These are phyloP conservation scores for Calameuta pallipes DNA, from an alignment of 2,888 invertebrate genomes.

Conservation along the genomic window DNA sequence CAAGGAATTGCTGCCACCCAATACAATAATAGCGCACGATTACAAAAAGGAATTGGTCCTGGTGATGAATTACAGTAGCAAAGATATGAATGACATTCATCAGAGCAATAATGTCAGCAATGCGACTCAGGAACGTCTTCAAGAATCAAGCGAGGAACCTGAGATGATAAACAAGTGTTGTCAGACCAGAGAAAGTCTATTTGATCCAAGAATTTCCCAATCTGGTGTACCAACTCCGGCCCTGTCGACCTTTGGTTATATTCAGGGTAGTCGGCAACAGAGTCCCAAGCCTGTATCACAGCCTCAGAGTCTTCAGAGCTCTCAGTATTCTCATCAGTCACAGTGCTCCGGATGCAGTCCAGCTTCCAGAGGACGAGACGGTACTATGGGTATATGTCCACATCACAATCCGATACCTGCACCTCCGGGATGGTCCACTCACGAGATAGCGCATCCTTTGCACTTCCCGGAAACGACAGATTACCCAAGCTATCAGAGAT, in stretches of 20 bases:
- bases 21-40: slow-evolving; percentile 45
- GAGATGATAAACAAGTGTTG: slow-evolving; percentile 82
- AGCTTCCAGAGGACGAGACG: slow-evolving; percentile 41
- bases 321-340: slow-evolving; percentile 17
- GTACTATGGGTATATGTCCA: slow-evolving; percentile 44
- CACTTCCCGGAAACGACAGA: slow-evolving; percentile 40
- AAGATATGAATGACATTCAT: slow-evolving; percentile 59
- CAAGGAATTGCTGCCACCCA: slow-evolving; percentile 53
- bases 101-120: slow-evolving; percentile 64
- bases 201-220: slow-evolving; percentile 66
- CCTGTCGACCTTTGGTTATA: slow-evolving; percentile 71
- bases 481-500: slow-evolving; percentile 50
- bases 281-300: slow-evolving; percentile 13
- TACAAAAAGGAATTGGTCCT: slow-evolving; percentile 49
- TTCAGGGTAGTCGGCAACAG: slow-evolving; percentile 37
- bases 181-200: slow-evolving; percentile 85
- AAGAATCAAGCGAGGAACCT: slow-evolving; percentile 63
- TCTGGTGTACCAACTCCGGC: slow-evolving; percentile 57
- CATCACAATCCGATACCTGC: slow-evolving; percentile 58
- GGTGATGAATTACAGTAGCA: slow-evolving; percentile 48
- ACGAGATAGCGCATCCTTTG: slow-evolving; percentile 44
- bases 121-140: slow-evolving; percentile 61
- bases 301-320: slow-evolving; percentile 25
- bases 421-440: slow-evolving; percentile 59
- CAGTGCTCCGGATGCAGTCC: slow-evolving; percentile 53